Evolutionary conservation across 2,888 invertebrate species (phyloP).

Genomic region (Hypolimnas misippus): DNA sequence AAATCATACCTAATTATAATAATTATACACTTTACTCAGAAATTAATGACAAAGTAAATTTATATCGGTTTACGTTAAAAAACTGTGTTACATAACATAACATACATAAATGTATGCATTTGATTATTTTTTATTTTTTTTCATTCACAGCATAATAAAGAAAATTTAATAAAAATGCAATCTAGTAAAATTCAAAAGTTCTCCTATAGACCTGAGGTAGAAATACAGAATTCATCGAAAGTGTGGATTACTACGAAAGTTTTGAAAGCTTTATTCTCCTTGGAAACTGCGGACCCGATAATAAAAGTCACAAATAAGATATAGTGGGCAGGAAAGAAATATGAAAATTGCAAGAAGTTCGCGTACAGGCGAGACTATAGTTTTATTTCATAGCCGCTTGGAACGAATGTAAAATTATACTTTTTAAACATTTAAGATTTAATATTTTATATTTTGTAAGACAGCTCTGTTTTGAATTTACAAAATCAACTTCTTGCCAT

Average conservation of each 20-base stretch:
- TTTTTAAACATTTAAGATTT: not conserved
- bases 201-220: constrained; percentile 13
- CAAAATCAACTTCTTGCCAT: not conserved
- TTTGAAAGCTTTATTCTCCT: constrained; percentile 39
- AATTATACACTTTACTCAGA: not conserved
- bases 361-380: constrained; percentile 19
- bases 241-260: constrained; percentile 37
- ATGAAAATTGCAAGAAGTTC: constrained; percentile 51
- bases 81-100: no score
- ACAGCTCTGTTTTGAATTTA: not conserved
- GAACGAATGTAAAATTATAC: constrained; percentile 19
- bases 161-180: not conserved
- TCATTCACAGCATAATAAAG: not conserved
- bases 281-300: constrained; percentile 34
- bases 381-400: constrained; percentile 25
- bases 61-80: no score
- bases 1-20: not conserved
- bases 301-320: constrained; percentile 47
- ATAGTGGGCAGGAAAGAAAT: constrained; percentile 50
- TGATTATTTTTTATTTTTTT: not conserved
- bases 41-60: no score
- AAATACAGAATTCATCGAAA: constrained; percentile 35
- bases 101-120: no score
- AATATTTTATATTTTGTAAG: not conserved
- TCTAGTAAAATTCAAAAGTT: constrained; percentile 17